Percentiles rank a stretch among this genome's conserved stretches.
phyloP scores from a whole-genome alignment of 2,888 invertebrate species.

The Luffia ferchaultella region DNA sequence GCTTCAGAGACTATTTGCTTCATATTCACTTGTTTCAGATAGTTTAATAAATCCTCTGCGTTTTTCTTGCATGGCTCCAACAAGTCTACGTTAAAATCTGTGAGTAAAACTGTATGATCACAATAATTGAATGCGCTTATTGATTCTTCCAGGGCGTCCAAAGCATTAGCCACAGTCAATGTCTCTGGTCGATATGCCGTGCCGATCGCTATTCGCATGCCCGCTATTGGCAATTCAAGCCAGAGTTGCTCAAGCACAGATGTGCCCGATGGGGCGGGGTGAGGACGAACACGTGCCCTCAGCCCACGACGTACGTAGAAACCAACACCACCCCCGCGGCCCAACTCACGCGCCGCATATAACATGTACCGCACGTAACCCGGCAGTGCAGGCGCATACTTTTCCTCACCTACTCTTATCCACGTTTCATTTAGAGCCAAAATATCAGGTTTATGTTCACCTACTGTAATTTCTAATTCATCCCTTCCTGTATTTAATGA shows the following conservation, averaged over 20 bases:
- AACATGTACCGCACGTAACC: slow-evolving; percentile 8
- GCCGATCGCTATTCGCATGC: slow-evolving; percentile 14
- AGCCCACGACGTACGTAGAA: slow-evolving; percentile 10
- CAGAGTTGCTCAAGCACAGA: slow-evolving; percentile 16
- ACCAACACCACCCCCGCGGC: slow-evolving; percentile 11
- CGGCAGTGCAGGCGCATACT: slow-evolving; percentile 7
- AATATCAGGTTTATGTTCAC: slow-evolving; percentile 11
- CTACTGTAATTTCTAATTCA: slow-evolving; percentile 12
- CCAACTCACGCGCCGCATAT: background rate
- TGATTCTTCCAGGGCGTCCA: slow-evolving; percentile 15
- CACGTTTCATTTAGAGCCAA: slow-evolving; percentile 14
- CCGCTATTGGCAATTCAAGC: slow-evolving; percentile 14
- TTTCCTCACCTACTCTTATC: slow-evolving; percentile 8
- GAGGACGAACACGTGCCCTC: slow-evolving; percentile 7
- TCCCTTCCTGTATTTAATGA: slow-evolving; percentile 18
- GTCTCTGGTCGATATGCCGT: slow-evolving; percentile 15
- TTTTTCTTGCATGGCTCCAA: background rate
- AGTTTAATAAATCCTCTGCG: background rate
- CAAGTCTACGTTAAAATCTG: slow-evolving; percentile 1
- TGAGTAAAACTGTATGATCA: slow-evolving; percentile 9
- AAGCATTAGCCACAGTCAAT: slow-evolving; percentile 6
- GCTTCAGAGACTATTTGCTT: too few relatives aligned
- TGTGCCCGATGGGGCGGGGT: too few relatives aligned
- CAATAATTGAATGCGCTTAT: too few relatives aligned
- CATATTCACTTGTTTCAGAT: too few relatives aligned